Evolutionary conservation across 2,888 invertebrate species (phyloP), one percentile per base, ranked within the genome.

Genomic region (Isoperla grammatica): DNA sequence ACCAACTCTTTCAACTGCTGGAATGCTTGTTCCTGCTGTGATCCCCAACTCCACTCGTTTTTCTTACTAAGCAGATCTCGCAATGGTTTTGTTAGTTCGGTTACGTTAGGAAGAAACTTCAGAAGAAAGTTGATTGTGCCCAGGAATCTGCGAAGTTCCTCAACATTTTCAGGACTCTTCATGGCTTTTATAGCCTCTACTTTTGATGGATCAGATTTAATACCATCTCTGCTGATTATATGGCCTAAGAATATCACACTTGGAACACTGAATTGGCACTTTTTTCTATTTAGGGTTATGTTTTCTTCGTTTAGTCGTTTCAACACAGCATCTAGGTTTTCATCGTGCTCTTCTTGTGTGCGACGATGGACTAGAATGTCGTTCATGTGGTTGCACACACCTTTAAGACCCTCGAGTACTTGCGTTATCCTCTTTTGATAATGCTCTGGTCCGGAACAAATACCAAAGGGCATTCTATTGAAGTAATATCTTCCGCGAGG

Each of bases 21-120:
- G 39, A 71, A 71, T 0, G 69, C 66, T 50, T 63, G 43, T 35
- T 66, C 17, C 40, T 69, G 67, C 9, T 23, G 15, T 5, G 62
- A 56, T 2, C 60, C 56, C 70, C 70, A 71, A 5, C 63, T 22
- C 55, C 65, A 68, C 0, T 49, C 53, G 1, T 20, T 37, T 9
- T 66, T 45, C 1, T 65, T 65, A 58, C 67, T 68, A 19, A 68
- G 22, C 13, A 69, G 55, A 13, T 56, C 37, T 57, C 67, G 63
- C 9, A 70, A 56, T 1, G 66, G 63, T 35, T 66, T 60, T 6
- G 67, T 63, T 48, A 64, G 42, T 20, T 66, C 62, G 12, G 67
- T 66, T 15, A 65, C 58, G 55, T 68, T 35, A 40, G 55, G 42
- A 9, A 55, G 19, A 43, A 55, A 55, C 17, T 55, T 55, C 22